phyloP scores from a whole-genome alignment of 1,140 invertebrate species.

The Meloidogyne floridensis region DNA sequence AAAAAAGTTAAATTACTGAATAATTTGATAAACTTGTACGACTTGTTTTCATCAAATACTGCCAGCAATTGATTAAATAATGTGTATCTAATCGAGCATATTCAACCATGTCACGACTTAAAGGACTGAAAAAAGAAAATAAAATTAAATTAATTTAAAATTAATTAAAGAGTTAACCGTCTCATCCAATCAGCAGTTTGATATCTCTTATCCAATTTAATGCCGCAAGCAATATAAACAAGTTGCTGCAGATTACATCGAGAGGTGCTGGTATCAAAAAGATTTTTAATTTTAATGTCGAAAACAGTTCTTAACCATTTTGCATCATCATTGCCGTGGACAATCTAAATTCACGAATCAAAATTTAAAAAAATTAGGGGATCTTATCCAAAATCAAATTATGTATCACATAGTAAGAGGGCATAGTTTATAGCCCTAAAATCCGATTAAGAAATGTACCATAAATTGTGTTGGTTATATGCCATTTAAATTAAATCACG shows the following conservation, averaged over 20 bases:
- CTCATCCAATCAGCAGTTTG: not conserved
- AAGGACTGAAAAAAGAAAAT: not conserved
- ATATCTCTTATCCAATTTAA: not conserved
- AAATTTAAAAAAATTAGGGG: too few species aligned
- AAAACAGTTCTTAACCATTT: not conserved
- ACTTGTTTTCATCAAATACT: not conserved
- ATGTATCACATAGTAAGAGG: too few species aligned
- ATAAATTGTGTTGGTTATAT: too few species aligned
- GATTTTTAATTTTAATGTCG: not conserved
- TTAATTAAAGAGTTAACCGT: not conserved
- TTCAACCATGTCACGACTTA: not conserved
- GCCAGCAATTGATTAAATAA: not conserved
- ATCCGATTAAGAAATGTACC: too few species aligned
- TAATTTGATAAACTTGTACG: not conserved
- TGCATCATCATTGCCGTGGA: not conserved
- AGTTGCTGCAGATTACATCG: not conserved
- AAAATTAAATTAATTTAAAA: too few species aligned
- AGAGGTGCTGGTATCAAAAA: not conserved
- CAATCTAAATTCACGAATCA: not conserved
- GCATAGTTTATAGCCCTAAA: too few species aligned
- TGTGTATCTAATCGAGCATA: not conserved
- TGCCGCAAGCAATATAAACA: not conserved
- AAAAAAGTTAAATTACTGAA: not conserved
- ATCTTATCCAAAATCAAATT: too few species aligned
- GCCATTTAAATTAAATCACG: too few species aligned